phyloP scores from a whole-genome alignment of 2,888 invertebrate species.

The Melangyna quadrimaculata region DNA sequence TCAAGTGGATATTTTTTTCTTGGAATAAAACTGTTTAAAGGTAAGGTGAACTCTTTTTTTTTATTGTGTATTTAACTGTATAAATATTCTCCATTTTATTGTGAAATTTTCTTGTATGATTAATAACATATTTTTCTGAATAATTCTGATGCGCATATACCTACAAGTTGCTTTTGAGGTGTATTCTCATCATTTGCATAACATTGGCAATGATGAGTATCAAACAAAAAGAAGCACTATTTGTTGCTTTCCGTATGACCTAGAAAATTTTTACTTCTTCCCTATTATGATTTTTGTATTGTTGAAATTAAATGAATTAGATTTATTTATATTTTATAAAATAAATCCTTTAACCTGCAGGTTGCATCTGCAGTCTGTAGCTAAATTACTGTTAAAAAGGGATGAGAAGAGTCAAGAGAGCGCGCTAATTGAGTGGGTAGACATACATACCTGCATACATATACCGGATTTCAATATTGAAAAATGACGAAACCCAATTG shows the following conservation, averaged over 20 bases:
- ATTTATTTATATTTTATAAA: background rate
- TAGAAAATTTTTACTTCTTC: conserved; percentile 45
- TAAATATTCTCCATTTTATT: conserved; percentile 44
- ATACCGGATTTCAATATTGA: conserved; percentile 28
- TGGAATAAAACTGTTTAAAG: conserved; percentile 19
- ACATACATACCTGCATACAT: background rate
- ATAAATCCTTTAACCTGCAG: too few relatives aligned
- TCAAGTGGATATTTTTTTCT: background rate
- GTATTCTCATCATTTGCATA: conserved; percentile 30
- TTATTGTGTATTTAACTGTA: conserved; percentile 4
- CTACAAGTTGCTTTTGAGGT: conserved; percentile 9
- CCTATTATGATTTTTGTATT: background rate
- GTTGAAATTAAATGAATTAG: background rate
- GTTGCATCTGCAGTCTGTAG: background rate
- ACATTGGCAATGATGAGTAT: conserved; percentile 31
- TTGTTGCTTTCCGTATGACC: conserved; percentile 36
- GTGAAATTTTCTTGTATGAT: background rate
- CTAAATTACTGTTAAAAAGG: background rate
- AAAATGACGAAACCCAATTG: background rate
- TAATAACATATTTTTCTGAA: background rate
- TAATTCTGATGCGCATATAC: conserved; percentile 55
- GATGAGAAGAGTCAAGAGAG: background rate
- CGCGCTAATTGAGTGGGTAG: background rate
- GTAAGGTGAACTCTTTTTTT: background rate
- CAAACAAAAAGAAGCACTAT: conserved; percentile 1